Conservation (phyloP, 2,797 vertebrate species). For the Chiropotes sagulatus region DNA sequence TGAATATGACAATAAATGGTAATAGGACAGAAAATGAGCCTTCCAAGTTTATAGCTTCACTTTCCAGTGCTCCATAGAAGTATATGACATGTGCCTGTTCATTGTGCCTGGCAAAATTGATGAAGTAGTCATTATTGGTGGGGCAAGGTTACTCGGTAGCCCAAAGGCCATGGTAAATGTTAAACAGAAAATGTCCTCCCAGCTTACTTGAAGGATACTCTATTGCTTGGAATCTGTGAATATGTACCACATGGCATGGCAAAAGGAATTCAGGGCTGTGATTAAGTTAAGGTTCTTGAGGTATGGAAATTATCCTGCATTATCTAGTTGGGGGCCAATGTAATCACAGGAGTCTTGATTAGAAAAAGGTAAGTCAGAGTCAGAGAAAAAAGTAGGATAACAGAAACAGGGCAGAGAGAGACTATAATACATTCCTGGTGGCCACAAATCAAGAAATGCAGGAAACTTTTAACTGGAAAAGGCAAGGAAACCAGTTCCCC, state of each 20-base stretch:
- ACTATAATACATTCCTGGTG: background rate
- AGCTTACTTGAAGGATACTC: background rate
- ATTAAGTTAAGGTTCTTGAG: background rate
- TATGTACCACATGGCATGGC: background rate
- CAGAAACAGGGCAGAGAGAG: background rate
- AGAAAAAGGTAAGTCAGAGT: background rate
- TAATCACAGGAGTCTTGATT: background rate
- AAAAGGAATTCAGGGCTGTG: background rate
- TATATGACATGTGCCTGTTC: background rate
- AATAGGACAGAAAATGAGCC: background rate
- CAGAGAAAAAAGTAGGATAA: background rate
- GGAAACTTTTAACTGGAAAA: background rate
- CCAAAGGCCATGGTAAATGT: background rate
- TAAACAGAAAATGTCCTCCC: background rate
- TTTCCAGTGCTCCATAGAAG: background rate
- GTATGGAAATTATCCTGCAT: background rate
- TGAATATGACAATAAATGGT: background rate
- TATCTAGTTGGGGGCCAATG: fast-evolving
- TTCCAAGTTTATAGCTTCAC: background rate
- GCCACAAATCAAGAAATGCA: background rate
- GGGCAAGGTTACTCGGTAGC: background rate
- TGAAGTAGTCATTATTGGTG: background rate
- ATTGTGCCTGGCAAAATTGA: background rate
- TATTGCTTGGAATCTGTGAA: background rate
- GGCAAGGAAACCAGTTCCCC: background rate